Evolutionary conservation across 2,888 invertebrate species (phyloP).

Genomic region (Drosophila pseudotakahashii): DNA sequence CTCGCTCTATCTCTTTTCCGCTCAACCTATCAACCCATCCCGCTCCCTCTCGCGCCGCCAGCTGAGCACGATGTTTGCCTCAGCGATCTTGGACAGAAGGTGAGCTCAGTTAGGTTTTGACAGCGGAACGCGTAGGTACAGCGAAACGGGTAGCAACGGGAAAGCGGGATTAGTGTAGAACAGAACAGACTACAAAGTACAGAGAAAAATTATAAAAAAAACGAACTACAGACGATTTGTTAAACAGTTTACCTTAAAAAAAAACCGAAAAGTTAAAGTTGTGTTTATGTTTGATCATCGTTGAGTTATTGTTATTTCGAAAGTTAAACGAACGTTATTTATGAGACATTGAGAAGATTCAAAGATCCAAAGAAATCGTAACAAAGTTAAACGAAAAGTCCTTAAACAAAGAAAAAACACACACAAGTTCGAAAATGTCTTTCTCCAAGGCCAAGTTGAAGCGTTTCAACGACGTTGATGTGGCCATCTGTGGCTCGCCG

Average conservation of each 20-base stretch:
- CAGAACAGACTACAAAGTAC: constrained; percentile 55
- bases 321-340: constrained; percentile 50
- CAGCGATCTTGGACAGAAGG: constrained; percentile 44
- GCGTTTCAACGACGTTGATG: constrained; percentile 84
- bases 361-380: constrained; percentile 23
- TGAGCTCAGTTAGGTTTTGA: constrained; percentile 79
- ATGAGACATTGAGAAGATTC: constrained; percentile 8
- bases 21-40: neutral
- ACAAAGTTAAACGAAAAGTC: constrained; percentile 13
- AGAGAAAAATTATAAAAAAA: constrained; percentile 36
- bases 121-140: constrained; percentile 78
- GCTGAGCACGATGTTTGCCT: constrained; percentile 43
- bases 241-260: constrained; percentile 45
- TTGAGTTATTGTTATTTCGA: constrained; percentile 70
- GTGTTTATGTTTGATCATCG: constrained; percentile 64
- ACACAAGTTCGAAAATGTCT: constrained; percentile 62
- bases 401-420: neutral
- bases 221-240: constrained; percentile 59
- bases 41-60: constrained; percentile 14
- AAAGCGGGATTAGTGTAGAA: constrained; percentile 53
- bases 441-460: constrained; percentile 84
- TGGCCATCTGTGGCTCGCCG: constrained; percentile 74
- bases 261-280: constrained; percentile 54
- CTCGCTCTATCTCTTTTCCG: neutral
- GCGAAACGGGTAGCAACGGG: constrained; percentile 51